A percentile compares a stretch with the other conserved stretches of the same genome.
phyloP scores from a whole-genome alignment of 2,888 invertebrate species.

The Netelia inedita region DNA sequence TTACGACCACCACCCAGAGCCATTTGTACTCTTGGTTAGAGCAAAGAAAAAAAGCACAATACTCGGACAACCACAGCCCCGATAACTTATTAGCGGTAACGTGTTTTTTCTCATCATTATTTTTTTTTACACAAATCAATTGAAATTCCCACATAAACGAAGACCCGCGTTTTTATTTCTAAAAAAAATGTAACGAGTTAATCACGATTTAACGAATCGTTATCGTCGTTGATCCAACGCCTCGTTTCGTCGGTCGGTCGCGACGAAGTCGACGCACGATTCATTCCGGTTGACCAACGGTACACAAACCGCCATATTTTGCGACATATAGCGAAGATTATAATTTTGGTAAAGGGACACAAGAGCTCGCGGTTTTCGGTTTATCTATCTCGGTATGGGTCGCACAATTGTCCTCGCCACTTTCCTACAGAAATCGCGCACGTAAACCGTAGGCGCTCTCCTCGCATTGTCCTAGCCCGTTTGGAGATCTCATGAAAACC shows the following conservation, averaged over 20 bases:
- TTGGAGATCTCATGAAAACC: slow-evolving; percentile 64
- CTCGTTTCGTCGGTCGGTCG: slow-evolving; percentile 3
- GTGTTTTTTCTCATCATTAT: background rate
- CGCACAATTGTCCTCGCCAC: slow-evolving; percentile 50
- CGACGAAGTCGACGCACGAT: too few relatives aligned
- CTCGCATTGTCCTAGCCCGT: slow-evolving; percentile 67
- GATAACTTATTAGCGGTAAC: background rate
- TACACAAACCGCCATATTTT: too few relatives aligned
- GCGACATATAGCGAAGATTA: background rate
- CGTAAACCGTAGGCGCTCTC: slow-evolving; percentile 70
- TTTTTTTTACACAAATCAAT: background rate
- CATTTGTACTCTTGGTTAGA: slow-evolving; percentile 20
- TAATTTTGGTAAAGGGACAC: slow-evolving; percentile 42
- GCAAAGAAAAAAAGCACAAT: background rate
- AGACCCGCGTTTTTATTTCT: background rate
- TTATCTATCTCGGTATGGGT: slow-evolving; percentile 51
- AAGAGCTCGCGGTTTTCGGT: slow-evolving; percentile 18
- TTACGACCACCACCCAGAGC: slow-evolving; percentile 44
- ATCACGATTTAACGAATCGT: background rate
- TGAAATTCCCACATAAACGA: background rate
- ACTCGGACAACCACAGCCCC: background rate
- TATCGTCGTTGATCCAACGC: background rate
- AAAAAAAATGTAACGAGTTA: too few relatives aligned
- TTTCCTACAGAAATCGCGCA: slow-evolving; percentile 78
- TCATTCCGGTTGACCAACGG: too few relatives aligned